A percentile compares a stretch with the other conserved stretches of the same genome.
Evolutionary conservation across 2,888 invertebrate species (phyloP).

Genomic region (Meandrusa payeni): DNA sequence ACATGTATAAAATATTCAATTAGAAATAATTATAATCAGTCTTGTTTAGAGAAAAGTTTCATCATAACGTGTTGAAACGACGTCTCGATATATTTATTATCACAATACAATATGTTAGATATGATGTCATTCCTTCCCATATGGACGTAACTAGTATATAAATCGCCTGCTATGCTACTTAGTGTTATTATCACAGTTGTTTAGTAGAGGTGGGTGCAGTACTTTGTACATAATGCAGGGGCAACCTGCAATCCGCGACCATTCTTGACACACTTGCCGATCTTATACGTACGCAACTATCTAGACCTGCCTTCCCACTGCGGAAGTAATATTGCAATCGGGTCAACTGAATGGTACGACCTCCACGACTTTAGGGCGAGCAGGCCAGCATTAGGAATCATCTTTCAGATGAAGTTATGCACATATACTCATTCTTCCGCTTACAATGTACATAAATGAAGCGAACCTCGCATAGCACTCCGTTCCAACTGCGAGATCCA

Average conservation of each 20-base stretch:
- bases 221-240: constrained; percentile 80
- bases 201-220: constrained; percentile 82
- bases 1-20: constrained; percentile 79
- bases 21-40: constrained; percentile 83
- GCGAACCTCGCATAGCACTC: constrained; percentile 58
- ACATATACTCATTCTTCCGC: constrained; percentile 73
- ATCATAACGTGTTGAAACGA: constrained; percentile 61
- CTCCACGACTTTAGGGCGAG: constrained; percentile 38
- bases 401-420: constrained; percentile 71
- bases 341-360: constrained; percentile 1
- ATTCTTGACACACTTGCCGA: constrained; percentile 59
- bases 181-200: constrained; percentile 82
- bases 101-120: constrained; percentile 81
- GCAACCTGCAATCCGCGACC: constrained; percentile 68
- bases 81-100: constrained; percentile 67
- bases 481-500: constrained; percentile 57
- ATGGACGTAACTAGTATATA: constrained; percentile 80
- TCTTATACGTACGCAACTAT: constrained; percentile 54
- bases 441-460: constrained; percentile 76
- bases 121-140: constrained; percentile 81
- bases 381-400: constrained; percentile 60
- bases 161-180: constrained; percentile 81
- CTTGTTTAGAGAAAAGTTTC: constrained; percentile 80
- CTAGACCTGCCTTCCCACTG: constrained; percentile 50
- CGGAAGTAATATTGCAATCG: neutral